Evolutionary conservation across 2,113 vertebrate species (phyloP).

Genomic region (Pao palembangensis): DNA sequence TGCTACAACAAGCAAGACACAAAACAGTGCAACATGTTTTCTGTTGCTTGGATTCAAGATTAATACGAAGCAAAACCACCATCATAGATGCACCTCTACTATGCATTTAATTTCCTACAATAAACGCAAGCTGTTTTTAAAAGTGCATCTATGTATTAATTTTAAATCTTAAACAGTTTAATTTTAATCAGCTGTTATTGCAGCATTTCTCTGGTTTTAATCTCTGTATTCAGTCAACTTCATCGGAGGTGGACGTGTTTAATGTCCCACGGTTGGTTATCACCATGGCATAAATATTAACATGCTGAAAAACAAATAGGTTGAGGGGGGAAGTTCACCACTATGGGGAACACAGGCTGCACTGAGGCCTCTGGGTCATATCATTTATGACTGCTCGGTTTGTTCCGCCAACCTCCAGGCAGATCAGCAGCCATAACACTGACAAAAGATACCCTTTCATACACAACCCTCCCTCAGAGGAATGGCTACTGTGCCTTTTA

Average conservation of each 20-base stretch:
- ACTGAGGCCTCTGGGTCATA: slow-evolving; percentile 11
- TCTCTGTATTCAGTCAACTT: neutral
- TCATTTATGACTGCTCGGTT: slow-evolving; percentile 31
- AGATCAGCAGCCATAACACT: slow-evolving; percentile 39
- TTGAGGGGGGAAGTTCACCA: neutral
- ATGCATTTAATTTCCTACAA: no score
- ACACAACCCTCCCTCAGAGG: slow-evolving; percentile 56
- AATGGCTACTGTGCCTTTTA: slow-evolving; percentile 55
- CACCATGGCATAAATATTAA: neutral
- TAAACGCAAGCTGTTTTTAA: no score
- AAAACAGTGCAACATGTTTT: neutral
- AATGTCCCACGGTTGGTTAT: neutral
- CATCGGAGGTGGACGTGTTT: neutral
- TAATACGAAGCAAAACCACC: no score
- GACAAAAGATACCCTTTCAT: slow-evolving; percentile 53
- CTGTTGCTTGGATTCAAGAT: neutral
- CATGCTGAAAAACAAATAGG: neutral
- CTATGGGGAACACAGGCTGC: neutral
- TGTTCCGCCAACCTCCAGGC: slow-evolving; percentile 18
- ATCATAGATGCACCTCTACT: no score
- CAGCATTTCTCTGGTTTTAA: neutral
- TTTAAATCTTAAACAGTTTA: no score
- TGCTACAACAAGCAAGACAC: neutral
- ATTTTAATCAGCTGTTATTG: neutral
- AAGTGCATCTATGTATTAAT: no score